Conservation (phyloP, 2,113 vertebrate species). For the Sclerurus mexicanus region DNA sequence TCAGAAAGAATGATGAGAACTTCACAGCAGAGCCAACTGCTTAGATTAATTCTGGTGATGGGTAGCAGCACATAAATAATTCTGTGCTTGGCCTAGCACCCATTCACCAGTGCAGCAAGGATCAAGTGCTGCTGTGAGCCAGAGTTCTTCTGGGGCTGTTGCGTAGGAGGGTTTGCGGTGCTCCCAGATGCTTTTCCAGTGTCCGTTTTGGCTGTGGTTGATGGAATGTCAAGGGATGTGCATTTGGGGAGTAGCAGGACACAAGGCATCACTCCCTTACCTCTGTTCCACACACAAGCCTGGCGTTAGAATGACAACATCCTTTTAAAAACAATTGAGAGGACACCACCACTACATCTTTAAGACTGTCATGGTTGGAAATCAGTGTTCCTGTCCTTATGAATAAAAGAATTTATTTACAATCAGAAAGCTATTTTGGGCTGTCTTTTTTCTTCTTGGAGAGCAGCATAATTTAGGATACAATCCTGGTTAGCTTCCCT, state of each 20-base stretch:
- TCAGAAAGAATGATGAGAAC: not conserved
- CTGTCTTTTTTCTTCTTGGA: not conserved
- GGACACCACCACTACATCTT: not conserved
- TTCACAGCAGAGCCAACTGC: not conserved
- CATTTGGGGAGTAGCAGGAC: not conserved
- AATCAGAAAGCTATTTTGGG: not conserved
- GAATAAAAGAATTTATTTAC: not conserved
- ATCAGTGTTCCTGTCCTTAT: not conserved
- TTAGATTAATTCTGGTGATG: not conserved
- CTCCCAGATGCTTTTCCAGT: not conserved
- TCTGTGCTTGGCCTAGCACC: not conserved
- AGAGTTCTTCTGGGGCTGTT: not conserved
- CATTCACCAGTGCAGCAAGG: not conserved
- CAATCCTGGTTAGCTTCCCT: not conserved
- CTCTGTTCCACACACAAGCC: fast-evolving
- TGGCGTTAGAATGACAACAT: not conserved
- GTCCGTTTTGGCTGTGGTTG: fast-evolving
- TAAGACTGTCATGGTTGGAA: not conserved
- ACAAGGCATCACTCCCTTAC: not conserved
- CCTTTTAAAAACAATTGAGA: not conserved
- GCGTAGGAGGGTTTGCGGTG: not conserved
- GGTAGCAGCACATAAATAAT: not conserved
- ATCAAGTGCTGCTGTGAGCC: not conserved
- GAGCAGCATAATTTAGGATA: not conserved
- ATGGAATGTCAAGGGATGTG: not conserved